Evolutionary conservation across 2,113 vertebrate species (phyloP), one percentile per base, ranked within the genome.

Genomic region (Emydura subglobosa): DNA sequence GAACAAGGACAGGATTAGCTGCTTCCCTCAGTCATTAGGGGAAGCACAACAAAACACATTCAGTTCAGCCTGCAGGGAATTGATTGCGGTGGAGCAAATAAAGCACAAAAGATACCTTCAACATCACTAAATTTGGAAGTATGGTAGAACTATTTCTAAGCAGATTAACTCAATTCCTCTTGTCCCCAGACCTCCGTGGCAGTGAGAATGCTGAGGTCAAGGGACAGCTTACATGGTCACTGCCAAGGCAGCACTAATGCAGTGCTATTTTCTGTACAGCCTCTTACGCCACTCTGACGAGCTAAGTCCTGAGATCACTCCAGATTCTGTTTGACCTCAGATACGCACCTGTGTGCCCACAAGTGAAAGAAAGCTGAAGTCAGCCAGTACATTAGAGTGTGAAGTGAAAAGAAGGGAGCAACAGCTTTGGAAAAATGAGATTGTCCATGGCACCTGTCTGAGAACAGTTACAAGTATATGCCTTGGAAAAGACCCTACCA

Each of bases 401-500:
- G 84, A 42, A 27, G 6, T 5, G 0, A 24, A 91, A 88, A 84
- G 4, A 59, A 94, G 88, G 51, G 31, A 88, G 61, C 27, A 74
- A 2, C 2, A 94, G 82, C 21, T 83, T 10, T 51, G 2, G 65
- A 65, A 65, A 31, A 5, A 59, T 10, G 59, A 65, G 59, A 34
- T 16, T 65, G 31, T 31, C 57, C 57, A 61, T 31, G 27, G 57
- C 11, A 61, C 27, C 27, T 61, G 5, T 11, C 55, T 61, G 6
- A 54, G 89, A 87, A 91, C 87, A 95, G 55, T 29, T 82, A 79
- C 8, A 87, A 49, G 21, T 92, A 7, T 49, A 92, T 44, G 12
- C 85, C 51, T 91, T 79, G 6, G 0, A 0, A 1, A 12, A 9
- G 2, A 6, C 8, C 1, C 55, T 31, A 27, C 57, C 2, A 5